Percentiles rank a stretch among this genome's conserved stretches.
Conservation (phyloP, 2,797 vertebrate species). For the Crenichthys baileyi region DNA sequence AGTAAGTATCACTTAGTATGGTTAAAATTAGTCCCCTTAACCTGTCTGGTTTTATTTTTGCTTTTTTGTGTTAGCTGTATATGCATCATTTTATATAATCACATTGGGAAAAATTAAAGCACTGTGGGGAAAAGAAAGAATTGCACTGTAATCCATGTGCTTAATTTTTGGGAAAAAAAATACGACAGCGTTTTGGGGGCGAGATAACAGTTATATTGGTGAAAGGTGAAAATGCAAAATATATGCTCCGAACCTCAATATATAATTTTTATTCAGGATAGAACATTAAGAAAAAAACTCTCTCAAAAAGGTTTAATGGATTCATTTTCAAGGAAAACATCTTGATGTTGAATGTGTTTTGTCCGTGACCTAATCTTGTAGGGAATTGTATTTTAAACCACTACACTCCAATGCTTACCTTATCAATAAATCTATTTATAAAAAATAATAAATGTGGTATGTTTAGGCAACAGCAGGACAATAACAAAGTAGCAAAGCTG, state of each 20-base stretch:
- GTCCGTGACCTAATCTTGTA: too few relatives aligned
- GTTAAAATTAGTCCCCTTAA: not conserved
- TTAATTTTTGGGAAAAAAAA: too few relatives aligned
- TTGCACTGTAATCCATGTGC: not conserved
- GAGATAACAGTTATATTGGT: too few relatives aligned
- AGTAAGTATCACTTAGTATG: too few relatives aligned
- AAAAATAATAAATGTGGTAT: not conserved
- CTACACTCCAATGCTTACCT: not conserved
- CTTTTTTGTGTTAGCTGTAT: conserved; percentile 22
- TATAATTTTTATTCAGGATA: conserved; percentile 17
- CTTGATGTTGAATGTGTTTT: too few relatives aligned
- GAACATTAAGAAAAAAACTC: not conserved
- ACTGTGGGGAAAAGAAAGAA: not conserved
- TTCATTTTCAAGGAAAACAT: too few relatives aligned
- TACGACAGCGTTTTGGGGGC: too few relatives aligned
- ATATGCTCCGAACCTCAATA: not conserved
- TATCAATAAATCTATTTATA: not conserved
- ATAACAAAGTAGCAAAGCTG: too few relatives aligned
- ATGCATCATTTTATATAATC: not conserved
- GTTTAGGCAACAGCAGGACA: too few relatives aligned
- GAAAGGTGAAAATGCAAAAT: not conserved
- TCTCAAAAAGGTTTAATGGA: too few relatives aligned
- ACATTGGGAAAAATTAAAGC: not conserved
- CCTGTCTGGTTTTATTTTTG: conserved; percentile 5
- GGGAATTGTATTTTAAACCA: too few relatives aligned